Evolutionary conservation across 2,797 vertebrate species (phyloP).

Genomic region (Poeciliopsis turneri): DNA sequence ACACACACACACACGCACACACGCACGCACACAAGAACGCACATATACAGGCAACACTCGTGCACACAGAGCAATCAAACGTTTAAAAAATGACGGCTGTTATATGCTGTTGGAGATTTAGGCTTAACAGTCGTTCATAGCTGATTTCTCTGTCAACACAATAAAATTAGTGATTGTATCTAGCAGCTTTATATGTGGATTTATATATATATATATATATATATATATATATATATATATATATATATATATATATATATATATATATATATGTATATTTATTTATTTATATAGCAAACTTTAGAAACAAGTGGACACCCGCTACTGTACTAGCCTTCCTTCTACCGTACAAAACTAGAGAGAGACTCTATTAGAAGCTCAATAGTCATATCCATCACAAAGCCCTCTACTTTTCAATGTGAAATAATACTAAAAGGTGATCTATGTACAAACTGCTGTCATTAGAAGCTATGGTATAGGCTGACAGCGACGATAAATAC

Average conservation of each 20-base stretch:
- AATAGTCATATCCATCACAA: conserved; percentile 84
- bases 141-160: conserved; percentile 81
- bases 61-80: conserved; percentile 51
- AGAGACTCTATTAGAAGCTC: conserved; percentile 90
- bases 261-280: conserved; percentile 22
- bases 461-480: conserved; percentile 89
- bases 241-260: conserved; percentile 30
- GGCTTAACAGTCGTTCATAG: conserved; percentile 85
- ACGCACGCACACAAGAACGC: not conserved
- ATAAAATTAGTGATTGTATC: conserved; percentile 89
- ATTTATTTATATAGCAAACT: conserved; percentile 65
- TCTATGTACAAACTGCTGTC: conserved; percentile 93
- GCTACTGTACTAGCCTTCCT: conserved; percentile 80
- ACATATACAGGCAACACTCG: conserved; percentile 2
- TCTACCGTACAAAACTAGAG: conserved; percentile 94
- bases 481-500: conserved; percentile 90
- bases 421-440: conserved; percentile 98
- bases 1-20: not conserved
- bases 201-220: conserved; percentile 27
- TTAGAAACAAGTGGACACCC: conserved; percentile 84
- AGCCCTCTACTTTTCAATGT: conserved; percentile 96
- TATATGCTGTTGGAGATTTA: conserved; percentile 76
- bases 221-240: conserved; percentile 23
- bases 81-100: conserved; percentile 61
- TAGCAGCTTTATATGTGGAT: conserved; percentile 88